Evolutionary conservation across 2,888 invertebrate species (phyloP).

Genomic region (Aporophyla lueneburgensis): DNA sequence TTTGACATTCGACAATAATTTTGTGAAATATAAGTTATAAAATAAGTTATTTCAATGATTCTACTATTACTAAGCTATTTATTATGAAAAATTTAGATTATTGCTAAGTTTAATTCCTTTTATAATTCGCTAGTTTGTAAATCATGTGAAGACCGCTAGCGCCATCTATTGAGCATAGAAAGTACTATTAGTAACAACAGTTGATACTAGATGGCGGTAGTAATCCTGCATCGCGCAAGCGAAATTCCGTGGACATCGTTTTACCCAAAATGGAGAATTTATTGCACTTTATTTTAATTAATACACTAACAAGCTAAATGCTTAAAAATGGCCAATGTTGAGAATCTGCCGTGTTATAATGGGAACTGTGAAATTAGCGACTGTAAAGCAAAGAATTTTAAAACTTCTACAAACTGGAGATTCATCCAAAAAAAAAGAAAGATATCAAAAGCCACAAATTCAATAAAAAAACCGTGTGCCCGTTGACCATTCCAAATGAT

Average conservation of each 20-base stretch:
- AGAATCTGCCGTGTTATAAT: constrained; percentile 50
- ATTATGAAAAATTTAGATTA: constrained; percentile 36
- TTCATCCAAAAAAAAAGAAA: no score
- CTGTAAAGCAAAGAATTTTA: constrained; percentile 5
- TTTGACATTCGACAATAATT: constrained; percentile 58
- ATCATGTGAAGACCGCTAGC: constrained; percentile 36
- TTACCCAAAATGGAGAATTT: constrained; percentile 53
- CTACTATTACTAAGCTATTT: constrained; percentile 53
- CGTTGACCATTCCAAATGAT: background rate
- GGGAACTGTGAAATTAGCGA: constrained; percentile 55
- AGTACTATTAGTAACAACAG: constrained; percentile 43
- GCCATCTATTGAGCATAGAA: constrained; percentile 53
- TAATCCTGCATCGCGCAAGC: constrained; percentile 21
- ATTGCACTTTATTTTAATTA: constrained; percentile 68
- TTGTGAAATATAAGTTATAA: constrained; percentile 41
- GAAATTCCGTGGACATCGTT: constrained; percentile 62
- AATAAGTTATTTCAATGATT: constrained; percentile 44
- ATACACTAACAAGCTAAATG: constrained; percentile 69
- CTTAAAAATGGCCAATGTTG: constrained; percentile 68
- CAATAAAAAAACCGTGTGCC: background rate
- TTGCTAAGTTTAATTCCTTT: constrained; percentile 46
- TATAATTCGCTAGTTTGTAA: constrained; percentile 47
- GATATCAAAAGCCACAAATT: background rate
- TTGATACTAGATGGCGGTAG: constrained; percentile 56
- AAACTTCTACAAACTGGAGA: background rate